phyloP scores from a whole-genome alignment of 2,113 vertebrate species.

The Channa maculata region DNA sequence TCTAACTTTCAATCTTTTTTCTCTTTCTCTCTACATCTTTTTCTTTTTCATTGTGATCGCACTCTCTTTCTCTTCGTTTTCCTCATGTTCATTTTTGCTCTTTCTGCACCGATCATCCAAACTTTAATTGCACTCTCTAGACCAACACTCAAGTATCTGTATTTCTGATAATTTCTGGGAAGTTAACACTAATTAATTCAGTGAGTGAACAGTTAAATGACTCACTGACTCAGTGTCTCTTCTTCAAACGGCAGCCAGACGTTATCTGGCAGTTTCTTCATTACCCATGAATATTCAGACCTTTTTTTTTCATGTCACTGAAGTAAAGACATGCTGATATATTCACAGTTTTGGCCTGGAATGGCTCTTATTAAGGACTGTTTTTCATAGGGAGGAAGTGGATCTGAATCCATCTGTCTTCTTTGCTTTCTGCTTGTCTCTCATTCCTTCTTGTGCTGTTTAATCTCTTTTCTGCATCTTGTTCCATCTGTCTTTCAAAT shows the following conservation, averaged over 20 bases:
- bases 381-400: constrained; percentile 33
- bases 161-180: background rate
- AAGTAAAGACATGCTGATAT: constrained; percentile 16
- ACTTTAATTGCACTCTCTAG: background rate
- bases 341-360: constrained; percentile 24
- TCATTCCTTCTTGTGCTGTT: too few species aligned
- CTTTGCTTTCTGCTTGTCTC: too few species aligned
- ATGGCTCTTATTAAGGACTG: constrained; percentile 1
- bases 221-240: constrained; percentile 18
- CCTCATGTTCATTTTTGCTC: background rate
- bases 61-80: background rate
- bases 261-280: constrained; percentile 25
- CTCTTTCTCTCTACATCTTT: background rate
- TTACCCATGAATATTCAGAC: constrained; percentile 50
- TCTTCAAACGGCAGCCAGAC: constrained; percentile 22
- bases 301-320: background rate
- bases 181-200: constrained; percentile 5
- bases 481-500: too few species aligned
- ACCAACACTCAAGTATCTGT: background rate
- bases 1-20: background rate
- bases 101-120: background rate
- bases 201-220: constrained; percentile 15
- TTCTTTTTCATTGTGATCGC: too few species aligned
- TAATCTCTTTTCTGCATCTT: too few species aligned
- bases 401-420: constrained; percentile 23